Conservation (phyloP, 2,113 vertebrate species). For the Piprites chloris region DNA sequence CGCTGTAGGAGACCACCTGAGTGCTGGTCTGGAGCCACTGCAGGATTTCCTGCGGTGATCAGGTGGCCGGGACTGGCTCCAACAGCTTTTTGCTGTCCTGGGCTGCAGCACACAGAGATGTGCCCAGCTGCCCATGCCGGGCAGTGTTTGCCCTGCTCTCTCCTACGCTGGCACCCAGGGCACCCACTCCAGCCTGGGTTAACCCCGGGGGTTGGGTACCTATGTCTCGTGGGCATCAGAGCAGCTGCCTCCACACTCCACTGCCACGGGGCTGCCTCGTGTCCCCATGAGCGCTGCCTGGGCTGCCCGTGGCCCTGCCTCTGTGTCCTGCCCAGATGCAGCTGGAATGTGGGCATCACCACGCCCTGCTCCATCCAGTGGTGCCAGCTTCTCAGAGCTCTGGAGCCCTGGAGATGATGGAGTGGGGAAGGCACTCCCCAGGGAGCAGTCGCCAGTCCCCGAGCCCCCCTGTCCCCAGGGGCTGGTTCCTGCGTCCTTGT, state of each 20-base stretch:
- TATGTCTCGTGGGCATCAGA: accelerated
- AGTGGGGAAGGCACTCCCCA: neutral
- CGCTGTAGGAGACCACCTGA: neutral
- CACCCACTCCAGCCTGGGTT: neutral
- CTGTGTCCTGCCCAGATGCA: neutral
- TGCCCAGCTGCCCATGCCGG: no score
- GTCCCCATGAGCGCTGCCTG: accelerated
- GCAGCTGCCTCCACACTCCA: neutral
- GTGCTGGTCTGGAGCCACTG: accelerated
- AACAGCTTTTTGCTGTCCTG: neutral
- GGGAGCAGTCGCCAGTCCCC: neutral
- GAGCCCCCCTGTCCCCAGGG: neutral
- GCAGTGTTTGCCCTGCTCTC: neutral
- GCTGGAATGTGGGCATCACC: neutral
- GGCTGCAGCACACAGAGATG: accelerated
- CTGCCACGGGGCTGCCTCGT: accelerated
- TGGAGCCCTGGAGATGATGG: neutral
- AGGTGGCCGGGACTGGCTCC: neutral
- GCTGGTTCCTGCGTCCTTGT: neutral
- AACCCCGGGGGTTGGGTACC: accelerated
- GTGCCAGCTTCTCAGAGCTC: neutral
- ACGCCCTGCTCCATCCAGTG: neutral
- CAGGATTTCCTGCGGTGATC: neutral
- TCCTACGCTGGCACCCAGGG: neutral
- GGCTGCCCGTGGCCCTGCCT: neutral